Percentiles rank a stretch among this genome's conserved stretches.
phyloP scores from a whole-genome alignment of 2,113 vertebrate species.

The Petrocephalus microphthalmus region DNA sequence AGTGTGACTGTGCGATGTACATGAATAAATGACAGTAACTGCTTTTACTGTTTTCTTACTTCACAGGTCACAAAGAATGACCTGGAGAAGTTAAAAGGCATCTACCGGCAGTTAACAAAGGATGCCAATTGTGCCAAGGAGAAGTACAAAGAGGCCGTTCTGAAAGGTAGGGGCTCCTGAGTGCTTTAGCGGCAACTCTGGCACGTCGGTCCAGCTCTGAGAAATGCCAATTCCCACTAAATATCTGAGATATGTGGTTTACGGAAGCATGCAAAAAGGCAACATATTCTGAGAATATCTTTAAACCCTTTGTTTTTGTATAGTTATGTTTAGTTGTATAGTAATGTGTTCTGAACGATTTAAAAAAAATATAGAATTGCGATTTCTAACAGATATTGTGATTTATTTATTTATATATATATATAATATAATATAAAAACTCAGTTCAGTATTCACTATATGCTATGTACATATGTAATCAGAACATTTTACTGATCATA shows the following conservation, averaged over 20 bases:
- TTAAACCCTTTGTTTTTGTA: not conserved
- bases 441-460: no score
- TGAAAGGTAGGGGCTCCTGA: slow-evolving; percentile 71
- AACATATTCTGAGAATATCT: not conserved
- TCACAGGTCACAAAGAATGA: slow-evolving; percentile 86
- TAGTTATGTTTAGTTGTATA: no score
- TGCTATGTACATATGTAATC: no score
- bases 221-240: no score
- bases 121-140: slow-evolving; percentile 88
- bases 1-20: not conserved
- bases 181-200: not conserved
- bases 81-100: slow-evolving; percentile 86
- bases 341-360: not conserved
- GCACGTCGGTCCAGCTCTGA: no score
- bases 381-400: no score
- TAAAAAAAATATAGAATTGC: no score
- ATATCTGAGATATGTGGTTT: not conserved
- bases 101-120: slow-evolving; percentile 84
- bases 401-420: no score
- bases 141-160: slow-evolving; percentile 85
- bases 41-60: slow-evolving; percentile 22
- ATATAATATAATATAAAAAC: no score
- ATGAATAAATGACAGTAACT: not conserved
- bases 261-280: not conserved
- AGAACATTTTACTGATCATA: no score